A percentile compares a stretch with the other conserved stretches of the same genome.
Evolutionary conservation across 2,797 vertebrate species (phyloP).

Genomic region (Microctenopoma lineatum): DNA sequence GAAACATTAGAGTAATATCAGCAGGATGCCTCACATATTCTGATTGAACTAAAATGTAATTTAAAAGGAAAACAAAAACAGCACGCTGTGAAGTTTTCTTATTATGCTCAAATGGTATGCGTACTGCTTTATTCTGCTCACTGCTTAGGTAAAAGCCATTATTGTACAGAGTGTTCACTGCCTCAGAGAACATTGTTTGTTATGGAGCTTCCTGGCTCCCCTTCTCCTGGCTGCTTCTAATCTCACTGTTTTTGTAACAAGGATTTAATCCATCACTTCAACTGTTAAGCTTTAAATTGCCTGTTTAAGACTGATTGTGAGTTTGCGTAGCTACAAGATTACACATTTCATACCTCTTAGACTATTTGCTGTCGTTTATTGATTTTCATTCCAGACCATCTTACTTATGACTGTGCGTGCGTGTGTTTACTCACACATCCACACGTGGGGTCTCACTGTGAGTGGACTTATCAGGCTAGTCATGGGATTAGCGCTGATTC

Average conservation of each 20-base stretch:
- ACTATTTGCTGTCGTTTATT: constrained; percentile 59
- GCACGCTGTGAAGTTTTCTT: constrained; percentile 6
- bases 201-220: constrained; percentile 5
- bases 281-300: constrained; percentile 57
- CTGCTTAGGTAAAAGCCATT: not conserved
- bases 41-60: constrained; percentile 20
- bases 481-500: constrained; percentile 83
- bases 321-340: constrained; percentile 36
- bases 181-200: constrained; percentile 40
- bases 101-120: not conserved
- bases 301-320: constrained; percentile 44
- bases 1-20: constrained; percentile 32
- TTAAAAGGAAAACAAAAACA: constrained; percentile 21
- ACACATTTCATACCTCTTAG: constrained; percentile 54
- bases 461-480: constrained; percentile 82
- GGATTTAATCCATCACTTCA: constrained; percentile 71
- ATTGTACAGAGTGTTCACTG: constrained; percentile 1
- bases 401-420: constrained; percentile 32
- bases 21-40: not conserved
- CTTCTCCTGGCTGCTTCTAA: constrained; percentile 42
- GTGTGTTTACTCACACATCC: constrained; percentile 59
- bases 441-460: constrained; percentile 68
- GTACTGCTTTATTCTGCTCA: not conserved
- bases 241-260: constrained; percentile 64
- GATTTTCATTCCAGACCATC: constrained; percentile 62